Evolutionary conservation across 2,888 invertebrate species (phyloP).

Genomic region (Lymantria monacha): DNA sequence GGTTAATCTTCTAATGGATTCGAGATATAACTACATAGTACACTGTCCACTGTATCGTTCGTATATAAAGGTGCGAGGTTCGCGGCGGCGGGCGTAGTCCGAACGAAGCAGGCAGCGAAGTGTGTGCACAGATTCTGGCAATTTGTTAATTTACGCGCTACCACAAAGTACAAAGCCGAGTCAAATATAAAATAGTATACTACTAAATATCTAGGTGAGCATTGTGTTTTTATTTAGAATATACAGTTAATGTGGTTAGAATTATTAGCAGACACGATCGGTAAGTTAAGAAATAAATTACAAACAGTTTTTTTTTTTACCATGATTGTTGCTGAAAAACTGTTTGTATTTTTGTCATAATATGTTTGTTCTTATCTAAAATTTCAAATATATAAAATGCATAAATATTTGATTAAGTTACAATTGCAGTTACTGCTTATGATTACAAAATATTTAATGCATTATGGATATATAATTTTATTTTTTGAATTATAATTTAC

Average conservation of each 20-base stretch:
- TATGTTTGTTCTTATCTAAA: too few species aligned
- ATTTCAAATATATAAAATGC: too few species aligned
- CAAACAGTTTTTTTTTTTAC: too few species aligned
- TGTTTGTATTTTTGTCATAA: too few species aligned
- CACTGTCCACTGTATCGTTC: slow-evolving; percentile 42
- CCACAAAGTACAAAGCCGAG: slow-evolving; percentile 6
- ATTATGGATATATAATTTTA: too few species aligned
- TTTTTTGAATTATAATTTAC: too few species aligned
- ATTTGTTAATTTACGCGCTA: not conserved
- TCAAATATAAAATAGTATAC: slow-evolving; percentile 15
- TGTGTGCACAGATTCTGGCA: slow-evolving; percentile 38
- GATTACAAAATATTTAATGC: too few species aligned
- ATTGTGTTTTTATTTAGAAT: slow-evolving; percentile 32
- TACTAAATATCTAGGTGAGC: slow-evolving; percentile 23
- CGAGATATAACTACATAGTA: slow-evolving; percentile 37
- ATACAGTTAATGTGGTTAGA: slow-evolving; percentile 30
- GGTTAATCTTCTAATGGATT: slow-evolving; percentile 62
- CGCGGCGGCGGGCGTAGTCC: slow-evolving; percentile 64
- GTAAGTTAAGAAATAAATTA: slow-evolving; percentile 25
- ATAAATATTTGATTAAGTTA: too few species aligned
- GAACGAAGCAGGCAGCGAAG: slow-evolving; percentile 42
- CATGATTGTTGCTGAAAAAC: not conserved
- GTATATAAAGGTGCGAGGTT: slow-evolving; percentile 64
- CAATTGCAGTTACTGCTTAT: too few species aligned
- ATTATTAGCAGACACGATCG: slow-evolving; percentile 11